Evolutionary conservation across 2,113 vertebrate genomes (phyloP).

Genomic region (Prietella phreatophila): DNA sequence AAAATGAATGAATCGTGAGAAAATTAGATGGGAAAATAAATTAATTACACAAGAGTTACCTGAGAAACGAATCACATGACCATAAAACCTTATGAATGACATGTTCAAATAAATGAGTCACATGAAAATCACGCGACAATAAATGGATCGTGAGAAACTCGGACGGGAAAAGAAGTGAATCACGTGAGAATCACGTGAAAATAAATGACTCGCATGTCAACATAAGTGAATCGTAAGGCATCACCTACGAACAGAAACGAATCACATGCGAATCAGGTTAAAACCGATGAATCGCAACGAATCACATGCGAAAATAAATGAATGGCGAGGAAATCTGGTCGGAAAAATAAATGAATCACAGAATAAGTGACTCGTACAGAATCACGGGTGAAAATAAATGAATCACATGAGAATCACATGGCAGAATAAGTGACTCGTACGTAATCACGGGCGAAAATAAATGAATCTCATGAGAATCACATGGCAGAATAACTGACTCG

Average conservation of each 20-base stretch:
- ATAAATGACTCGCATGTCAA: background rate
- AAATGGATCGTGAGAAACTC: background rate
- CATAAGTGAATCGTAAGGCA: background rate
- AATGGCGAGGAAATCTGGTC: background rate
- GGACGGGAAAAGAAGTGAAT: background rate
- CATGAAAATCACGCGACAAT: background rate
- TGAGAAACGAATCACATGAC: too few species aligned
- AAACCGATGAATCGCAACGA: background rate
- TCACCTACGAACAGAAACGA: background rate
- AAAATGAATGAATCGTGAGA: background rate
- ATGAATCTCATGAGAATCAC: too few species aligned
- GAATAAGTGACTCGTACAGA: too few species aligned
- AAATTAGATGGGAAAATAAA: background rate
- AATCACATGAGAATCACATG: too few species aligned
- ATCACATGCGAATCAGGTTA: background rate
- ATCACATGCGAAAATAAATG: background rate
- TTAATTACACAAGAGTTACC: background rate
- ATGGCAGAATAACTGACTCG: too few species aligned
- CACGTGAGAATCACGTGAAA: background rate
- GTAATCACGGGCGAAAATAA: too few species aligned
- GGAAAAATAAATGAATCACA: background rate
- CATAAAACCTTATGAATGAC: too few species aligned
- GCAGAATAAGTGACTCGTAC: too few species aligned
- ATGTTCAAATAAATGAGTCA: background rate
- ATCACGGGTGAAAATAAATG: background rate